Base-by-base conservation (phyloP, 1,140 invertebrate genomes). In the Drosophila chauvacae region DNA sequence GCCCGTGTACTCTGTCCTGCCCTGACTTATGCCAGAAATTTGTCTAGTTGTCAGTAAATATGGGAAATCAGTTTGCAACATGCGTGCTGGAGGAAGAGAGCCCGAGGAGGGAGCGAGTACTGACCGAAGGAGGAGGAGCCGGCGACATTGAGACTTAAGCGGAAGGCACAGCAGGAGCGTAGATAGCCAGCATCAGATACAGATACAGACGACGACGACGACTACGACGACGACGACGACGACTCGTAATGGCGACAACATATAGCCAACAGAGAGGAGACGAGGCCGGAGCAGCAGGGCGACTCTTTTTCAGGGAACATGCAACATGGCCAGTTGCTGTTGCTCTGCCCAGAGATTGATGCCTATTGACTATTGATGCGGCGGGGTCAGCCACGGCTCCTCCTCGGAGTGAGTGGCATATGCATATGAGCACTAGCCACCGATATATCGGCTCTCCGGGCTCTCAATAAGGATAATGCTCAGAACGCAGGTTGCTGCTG, bases 21-120 rank as follows among this genome's bases (percentile, higher is more conserved):
- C 83, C 91, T 92, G 91, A 92, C 81, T 92, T 92, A 92, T 92
- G 87, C 87, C 84, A 90, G 84, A 91, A 87, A 92, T 92, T 92
- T 92, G 91, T 92, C 91, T 91, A 92, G 91, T 91, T 92, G 91
- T 92, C 91, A 92, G 91, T 92, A 92, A 92, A 92, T 92, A 92
- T 92, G 91, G 91, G 91, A 92, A 92, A 92, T 92, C 87, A 91
- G 85, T 90, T 90, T 90, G 88, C 74, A 90, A 90, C 81, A 83
- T 90, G 84, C 84, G 84, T 88, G 84, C 80, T 63, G 44, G 33
- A 3, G 57, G 39, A 7, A 45, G 26, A 30, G 48, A 30, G 48
- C 20, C 37, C 4, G 37, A 13, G 48, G 45, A 44, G 47, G 45
- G 33, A 51, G 30, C 50, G 6, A 53, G 18, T 16, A 16, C 18